A percentile compares a stretch with the other conserved stretches of the same genome.
Conservation (phyloP, 2,888 invertebrate genomes). For the Lysandra coridon region DNA sequence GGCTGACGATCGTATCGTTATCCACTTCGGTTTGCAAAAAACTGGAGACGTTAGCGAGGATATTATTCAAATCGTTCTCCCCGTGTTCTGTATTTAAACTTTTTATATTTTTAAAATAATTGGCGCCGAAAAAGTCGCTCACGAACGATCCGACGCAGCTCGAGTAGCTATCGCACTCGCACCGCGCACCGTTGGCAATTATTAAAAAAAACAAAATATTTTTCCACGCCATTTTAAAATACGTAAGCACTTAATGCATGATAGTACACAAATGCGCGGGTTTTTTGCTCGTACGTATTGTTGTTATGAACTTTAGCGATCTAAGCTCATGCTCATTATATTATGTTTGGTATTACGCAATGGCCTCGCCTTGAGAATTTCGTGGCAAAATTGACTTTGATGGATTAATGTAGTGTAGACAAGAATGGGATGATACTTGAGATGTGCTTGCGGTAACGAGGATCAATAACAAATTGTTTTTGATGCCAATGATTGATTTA, state of each 20-base stretch:
- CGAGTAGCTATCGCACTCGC: conserved; percentile 57
- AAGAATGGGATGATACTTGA: conserved; percentile 47
- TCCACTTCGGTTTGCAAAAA: conserved; percentile 53
- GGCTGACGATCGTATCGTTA: conserved; percentile 40
- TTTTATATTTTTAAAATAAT: conserved; percentile 36
- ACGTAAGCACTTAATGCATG: conserved; percentile 54
- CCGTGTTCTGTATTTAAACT: conserved; percentile 34
- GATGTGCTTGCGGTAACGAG: conserved; percentile 38
- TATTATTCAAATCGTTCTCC: conserved; percentile 46
- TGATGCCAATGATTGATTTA: background rate
- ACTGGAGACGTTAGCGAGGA: conserved; percentile 49
- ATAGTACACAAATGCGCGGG: conserved; percentile 59
- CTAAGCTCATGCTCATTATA: conserved; percentile 36
- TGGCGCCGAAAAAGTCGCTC: conserved; percentile 46
- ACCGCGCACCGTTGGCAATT: conserved; percentile 44
- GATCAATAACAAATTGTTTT: conserved; percentile 5
- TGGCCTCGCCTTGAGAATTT: conserved; percentile 57
- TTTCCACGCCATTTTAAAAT: conserved; percentile 43
- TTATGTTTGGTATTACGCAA: conserved; percentile 38
- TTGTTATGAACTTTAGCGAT: conserved; percentile 28
- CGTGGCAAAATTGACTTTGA: conserved; percentile 62
- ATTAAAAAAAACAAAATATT: conserved; percentile 44
- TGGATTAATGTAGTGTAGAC: conserved; percentile 43
- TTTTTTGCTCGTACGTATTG: conserved; percentile 34
- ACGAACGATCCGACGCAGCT: conserved; percentile 53